A percentile compares a stretch with the other conserved stretches of the same genome.
These are phyloP conservation scores for Bellardia pandia DNA, from an alignment of 2,888 invertebrate genomes.

Conservation along the genomic window DNA sequence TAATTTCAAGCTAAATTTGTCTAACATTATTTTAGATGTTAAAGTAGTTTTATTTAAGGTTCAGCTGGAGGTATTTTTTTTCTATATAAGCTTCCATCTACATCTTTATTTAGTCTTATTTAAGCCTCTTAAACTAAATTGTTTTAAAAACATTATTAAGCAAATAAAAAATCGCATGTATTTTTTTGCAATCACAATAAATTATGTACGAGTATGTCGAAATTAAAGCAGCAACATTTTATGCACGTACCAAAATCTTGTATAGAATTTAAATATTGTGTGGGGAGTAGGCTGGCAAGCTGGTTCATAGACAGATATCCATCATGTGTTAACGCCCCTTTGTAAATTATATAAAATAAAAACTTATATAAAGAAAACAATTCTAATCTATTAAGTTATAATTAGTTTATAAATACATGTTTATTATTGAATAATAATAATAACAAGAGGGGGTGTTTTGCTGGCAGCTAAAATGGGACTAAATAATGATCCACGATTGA, in stretches of 20 bases:
- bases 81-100: no score
- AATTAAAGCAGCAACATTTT: constrained; percentile 12
- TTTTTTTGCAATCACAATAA: constrained; percentile 2
- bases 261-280: constrained; percentile 30
- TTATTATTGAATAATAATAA: no score
- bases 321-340: neutral
- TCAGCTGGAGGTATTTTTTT: no score
- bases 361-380: neutral
- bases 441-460: no score
- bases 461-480: no score
- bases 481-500: no score
- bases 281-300: neutral
- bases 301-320: neutral
- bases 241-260: constrained; percentile 13
- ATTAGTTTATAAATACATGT: neutral
- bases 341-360: neutral
- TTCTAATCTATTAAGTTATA: neutral
- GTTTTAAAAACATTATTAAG: no score
- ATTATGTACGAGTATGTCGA: neutral
- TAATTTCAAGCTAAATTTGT: neutral
- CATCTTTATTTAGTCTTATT: no score
- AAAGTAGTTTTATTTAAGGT: neutral
- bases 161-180: neutral
- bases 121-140: no score
- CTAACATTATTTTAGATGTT: neutral